These are phyloP conservation scores for Vireo griseus DNA, from an alignment of 2,797 vertebrate species.

Conservation along the genomic window DNA sequence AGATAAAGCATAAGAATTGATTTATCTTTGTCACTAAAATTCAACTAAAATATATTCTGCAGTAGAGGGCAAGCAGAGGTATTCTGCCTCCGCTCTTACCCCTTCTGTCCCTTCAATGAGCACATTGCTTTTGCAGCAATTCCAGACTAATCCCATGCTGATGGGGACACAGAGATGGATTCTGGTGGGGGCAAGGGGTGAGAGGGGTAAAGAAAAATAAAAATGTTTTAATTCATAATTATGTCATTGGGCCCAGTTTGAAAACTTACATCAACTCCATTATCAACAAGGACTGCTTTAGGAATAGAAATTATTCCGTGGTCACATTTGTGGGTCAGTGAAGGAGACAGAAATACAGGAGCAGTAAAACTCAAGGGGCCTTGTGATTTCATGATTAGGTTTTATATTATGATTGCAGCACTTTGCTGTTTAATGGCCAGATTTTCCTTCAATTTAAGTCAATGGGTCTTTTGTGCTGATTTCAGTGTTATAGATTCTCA, in stretches of 20 bases:
- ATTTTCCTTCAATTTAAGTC: not conserved
- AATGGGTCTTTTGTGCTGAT: constrained; percentile 1
- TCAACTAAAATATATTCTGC: not conserved
- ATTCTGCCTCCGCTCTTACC: not conserved
- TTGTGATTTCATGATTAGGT: not conserved
- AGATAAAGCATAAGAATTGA: not conserved
- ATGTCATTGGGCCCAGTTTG: not conserved
- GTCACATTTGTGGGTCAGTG: not conserved
- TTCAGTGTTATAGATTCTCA: not conserved
- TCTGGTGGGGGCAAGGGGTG: fast-evolving
- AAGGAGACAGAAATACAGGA: not conserved
- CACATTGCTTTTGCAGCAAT: not conserved
- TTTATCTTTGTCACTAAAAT: not conserved
- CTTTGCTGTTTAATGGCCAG: not conserved
- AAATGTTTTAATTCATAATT: not conserved
- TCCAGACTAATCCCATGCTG: not conserved
- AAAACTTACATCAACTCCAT: not conserved
- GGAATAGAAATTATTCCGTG: not conserved
- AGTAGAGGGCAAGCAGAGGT: not conserved
- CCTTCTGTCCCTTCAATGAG: not conserved
- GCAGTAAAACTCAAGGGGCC: not conserved
- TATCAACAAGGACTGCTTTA: not conserved
- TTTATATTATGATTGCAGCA: not conserved
- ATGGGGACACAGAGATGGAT: not conserved
- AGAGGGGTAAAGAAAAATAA: not conserved